Evolutionary conservation across 2,888 invertebrate species (phyloP).

Genomic region (Bombyx huttoni): DNA sequence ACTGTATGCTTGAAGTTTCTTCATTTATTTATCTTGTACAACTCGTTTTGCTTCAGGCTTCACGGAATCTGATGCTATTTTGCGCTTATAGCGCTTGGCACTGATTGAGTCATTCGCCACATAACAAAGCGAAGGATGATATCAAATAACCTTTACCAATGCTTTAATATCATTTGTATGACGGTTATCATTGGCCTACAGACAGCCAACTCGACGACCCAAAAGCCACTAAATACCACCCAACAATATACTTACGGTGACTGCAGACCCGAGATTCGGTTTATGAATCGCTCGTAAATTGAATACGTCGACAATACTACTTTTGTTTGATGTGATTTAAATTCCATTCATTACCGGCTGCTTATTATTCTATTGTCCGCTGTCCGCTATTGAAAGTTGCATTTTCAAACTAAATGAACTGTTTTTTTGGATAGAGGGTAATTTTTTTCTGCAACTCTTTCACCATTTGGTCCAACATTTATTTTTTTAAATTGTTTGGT

Average conservation of each 20-base stretch:
- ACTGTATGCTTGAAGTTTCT: constrained; percentile 11
- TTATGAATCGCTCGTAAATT: constrained; percentile 50
- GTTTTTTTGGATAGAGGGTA: background rate
- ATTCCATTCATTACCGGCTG: constrained; percentile 26
- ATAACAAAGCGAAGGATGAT: constrained; percentile 1
- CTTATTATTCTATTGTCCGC: constrained; percentile 25
- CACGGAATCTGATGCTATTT: background rate
- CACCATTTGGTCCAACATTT: background rate
- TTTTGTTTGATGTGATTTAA: constrained; percentile 39
- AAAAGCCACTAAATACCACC: constrained; percentile 49
- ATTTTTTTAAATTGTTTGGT: background rate
- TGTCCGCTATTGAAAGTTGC: constrained; percentile 22
- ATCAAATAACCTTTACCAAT: background rate
- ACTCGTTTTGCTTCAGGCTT: constrained; percentile 11
- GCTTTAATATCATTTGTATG: constrained; percentile 1
- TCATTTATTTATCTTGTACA: constrained; percentile 14
- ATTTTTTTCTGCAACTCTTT: background rate
- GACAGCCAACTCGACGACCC: constrained; percentile 31
- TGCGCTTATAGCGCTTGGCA: background rate
- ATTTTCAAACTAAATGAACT: constrained; percentile 15
- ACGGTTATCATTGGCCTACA: constrained; percentile 49
- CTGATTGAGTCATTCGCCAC: background rate
- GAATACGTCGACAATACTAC: constrained; percentile 38
- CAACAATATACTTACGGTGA: constrained; percentile 52
- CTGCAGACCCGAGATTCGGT: constrained; percentile 49